Percentiles rank a stretch among this genome's conserved stretches.
phyloP scores from a whole-genome alignment of 2,888 invertebrate species.

The Leptogaster cylindrica region DNA sequence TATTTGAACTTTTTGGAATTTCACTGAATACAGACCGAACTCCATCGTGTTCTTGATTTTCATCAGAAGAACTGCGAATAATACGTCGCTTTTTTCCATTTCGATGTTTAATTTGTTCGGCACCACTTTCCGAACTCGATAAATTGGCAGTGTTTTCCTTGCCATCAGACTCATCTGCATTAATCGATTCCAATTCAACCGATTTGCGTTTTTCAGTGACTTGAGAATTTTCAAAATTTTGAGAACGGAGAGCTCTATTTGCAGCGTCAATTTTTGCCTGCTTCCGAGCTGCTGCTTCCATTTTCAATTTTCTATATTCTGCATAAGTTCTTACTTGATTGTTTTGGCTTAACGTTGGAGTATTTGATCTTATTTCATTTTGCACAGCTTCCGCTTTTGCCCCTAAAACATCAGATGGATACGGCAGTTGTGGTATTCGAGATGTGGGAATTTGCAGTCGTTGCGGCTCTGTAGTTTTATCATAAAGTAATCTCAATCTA shows the following conservation, averaged over 20 bases:
- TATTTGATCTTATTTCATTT: not conserved
- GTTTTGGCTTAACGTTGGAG: not conserved
- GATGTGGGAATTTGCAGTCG: not conserved
- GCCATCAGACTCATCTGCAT: too few species aligned
- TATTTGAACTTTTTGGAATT: too few species aligned
- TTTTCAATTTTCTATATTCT: slow-evolving; percentile 3
- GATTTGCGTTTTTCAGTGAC: too few species aligned
- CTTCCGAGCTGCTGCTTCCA: slow-evolving; percentile 2
- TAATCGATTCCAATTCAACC: too few species aligned
- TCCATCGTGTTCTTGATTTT: too few species aligned
- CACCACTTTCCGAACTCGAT: too few species aligned
- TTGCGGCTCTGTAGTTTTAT: slow-evolving; percentile 5
- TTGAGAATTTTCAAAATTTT: too few species aligned
- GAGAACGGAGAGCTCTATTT: not conserved
- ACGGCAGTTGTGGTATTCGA: not conserved
- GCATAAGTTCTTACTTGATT: not conserved
- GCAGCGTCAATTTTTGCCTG: not conserved
- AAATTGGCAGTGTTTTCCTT: too few species aligned
- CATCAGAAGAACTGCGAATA: too few species aligned
- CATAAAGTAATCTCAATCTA: not conserved
- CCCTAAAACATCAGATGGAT: slow-evolving; percentile 1
- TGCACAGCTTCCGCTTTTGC: not conserved
- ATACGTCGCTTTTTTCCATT: too few species aligned
- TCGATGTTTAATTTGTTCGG: too few species aligned
- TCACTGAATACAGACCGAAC: too few species aligned